phyloP scores from a whole-genome alignment of 2,113 vertebrate species.

The Onychostoma macrolepis region DNA sequence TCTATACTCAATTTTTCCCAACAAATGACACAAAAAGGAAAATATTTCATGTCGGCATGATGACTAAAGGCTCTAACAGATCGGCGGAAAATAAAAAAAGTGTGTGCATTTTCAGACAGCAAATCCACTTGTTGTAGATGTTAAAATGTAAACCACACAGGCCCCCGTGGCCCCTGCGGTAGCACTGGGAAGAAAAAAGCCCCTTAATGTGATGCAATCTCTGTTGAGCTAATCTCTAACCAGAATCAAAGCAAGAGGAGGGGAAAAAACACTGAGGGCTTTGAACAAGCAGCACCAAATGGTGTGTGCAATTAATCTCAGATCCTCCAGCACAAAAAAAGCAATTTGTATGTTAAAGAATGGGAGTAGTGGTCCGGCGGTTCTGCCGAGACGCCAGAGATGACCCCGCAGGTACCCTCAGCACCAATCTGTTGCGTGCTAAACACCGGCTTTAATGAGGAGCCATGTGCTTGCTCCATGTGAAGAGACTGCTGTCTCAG shows the following conservation, averaged over 20 bases:
- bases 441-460: conserved; percentile 64
- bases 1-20: background rate
- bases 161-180: conserved; percentile 62
- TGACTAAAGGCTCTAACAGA: conserved; percentile 18
- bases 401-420: conserved; percentile 60
- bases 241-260: conserved; percentile 64
- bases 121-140: conserved; percentile 67
- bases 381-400: conserved; percentile 52
- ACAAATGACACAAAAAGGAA: background rate
- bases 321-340: conserved; percentile 76
- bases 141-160: conserved; percentile 70
- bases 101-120: conserved; percentile 49
- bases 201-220: conserved; percentile 67
- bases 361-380: conserved; percentile 53
- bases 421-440: conserved; percentile 67
- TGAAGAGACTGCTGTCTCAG: conserved; percentile 41
- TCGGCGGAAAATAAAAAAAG: conserved; percentile 30
- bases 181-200: conserved; percentile 56
- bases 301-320: conserved; percentile 74
- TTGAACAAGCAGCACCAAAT: conserved; percentile 70
- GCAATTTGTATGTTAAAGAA: conserved; percentile 80
- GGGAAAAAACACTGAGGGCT: conserved; percentile 56
- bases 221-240: conserved; percentile 70
- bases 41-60: background rate
- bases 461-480: conserved; percentile 60